Evolutionary conservation across 2,888 invertebrate genomes (phyloP), one percentile per base, ranked within the genome.

Genomic region (Microplitis manilae): DNA sequence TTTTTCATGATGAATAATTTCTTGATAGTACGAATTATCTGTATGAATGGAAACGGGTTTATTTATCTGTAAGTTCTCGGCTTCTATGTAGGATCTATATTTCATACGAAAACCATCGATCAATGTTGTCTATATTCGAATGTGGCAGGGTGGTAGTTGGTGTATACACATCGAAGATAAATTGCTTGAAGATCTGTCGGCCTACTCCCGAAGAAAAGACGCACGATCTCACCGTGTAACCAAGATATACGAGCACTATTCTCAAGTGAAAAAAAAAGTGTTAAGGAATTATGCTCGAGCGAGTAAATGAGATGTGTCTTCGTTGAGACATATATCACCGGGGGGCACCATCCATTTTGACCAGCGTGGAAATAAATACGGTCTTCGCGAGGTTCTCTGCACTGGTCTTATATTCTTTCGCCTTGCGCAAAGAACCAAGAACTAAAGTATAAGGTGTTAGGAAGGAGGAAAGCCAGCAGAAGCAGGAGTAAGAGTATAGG

Each of bases 241-340:
- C 85, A 88, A 87, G 87, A 88, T 87, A 85, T 88, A 88, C 85
- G 87, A 87, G 84, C 85, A 84, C 86, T 85, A 84, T 84, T 84
- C 85, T 85, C 84, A 84, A 62, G 6, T 20, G 68, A 61, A 61
- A 87, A 88, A 91, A 88, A 91, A 91, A 91, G 91, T 91, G 91
- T 91, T 90, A 89, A 90, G 90, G 91, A 91, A 91, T 91, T 91
- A 91, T 91, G 90, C 90, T 86, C 85, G 87, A 85, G 89, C 82
- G 86, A 89, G 91, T 90, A 91, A 91, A 91, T 91, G 91, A 91
- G 91, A 91, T 91, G 91, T 91, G 91, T 91, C 90, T 90, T 86
- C 86, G 83, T 84, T 79, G 81, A 81, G 80, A 82, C 83, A 82
- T 83, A 82, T 80, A 83, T 83, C 83, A 83, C 82, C 81, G 72